Percentiles rank a stretch among this genome's conserved stretches.
These are phyloP conservation scores for Sclerodermus sp. DNA, from an alignment of 2,888 invertebrate species.

Conservation along the genomic window DNA sequence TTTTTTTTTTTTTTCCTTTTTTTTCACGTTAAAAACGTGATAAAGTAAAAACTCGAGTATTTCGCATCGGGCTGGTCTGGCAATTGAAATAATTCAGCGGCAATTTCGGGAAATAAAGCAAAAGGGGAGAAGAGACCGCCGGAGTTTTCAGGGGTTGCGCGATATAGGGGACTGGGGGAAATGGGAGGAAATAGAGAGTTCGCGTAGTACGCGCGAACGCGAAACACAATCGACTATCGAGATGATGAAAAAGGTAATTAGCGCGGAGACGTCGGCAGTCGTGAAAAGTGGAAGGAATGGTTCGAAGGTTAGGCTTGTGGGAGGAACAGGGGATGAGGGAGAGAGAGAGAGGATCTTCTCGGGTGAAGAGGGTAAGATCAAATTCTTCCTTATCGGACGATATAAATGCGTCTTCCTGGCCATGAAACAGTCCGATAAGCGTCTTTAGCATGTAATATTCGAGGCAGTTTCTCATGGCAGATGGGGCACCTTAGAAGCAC, in stretches of 20 bases:
- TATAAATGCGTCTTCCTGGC: constrained; percentile 9
- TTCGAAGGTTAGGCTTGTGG: not conserved
- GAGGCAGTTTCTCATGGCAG: constrained; percentile 6
- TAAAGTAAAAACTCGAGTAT: too few relatives aligned
- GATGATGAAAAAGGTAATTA: too few relatives aligned
- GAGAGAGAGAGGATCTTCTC: too few relatives aligned
- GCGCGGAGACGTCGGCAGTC: too few relatives aligned
- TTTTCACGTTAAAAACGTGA: too few relatives aligned
- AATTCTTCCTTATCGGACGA: not conserved
- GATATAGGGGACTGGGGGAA: too few relatives aligned
- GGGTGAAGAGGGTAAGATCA: too few relatives aligned
- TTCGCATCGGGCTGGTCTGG: not conserved
- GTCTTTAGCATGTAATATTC: constrained; percentile 24
- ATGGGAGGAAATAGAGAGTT: too few relatives aligned
- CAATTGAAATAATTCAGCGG: constrained; percentile 4
- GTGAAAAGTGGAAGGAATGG: not conserved
- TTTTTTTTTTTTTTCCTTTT: too few relatives aligned
- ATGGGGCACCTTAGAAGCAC: constrained; percentile 23
- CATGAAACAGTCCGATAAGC: constrained; percentile 24
- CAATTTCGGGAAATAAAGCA: constrained; percentile 1
- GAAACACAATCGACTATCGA: too few relatives aligned
- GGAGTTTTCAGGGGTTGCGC: too few relatives aligned
- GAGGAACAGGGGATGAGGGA: not conserved
- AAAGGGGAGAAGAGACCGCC: constrained; percentile 2
- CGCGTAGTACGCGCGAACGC: too few relatives aligned